Percentiles rank a stretch among this genome's conserved stretches.
Conservation (phyloP, 2,888 invertebrate species). For the Megalurothrips usitatus region DNA sequence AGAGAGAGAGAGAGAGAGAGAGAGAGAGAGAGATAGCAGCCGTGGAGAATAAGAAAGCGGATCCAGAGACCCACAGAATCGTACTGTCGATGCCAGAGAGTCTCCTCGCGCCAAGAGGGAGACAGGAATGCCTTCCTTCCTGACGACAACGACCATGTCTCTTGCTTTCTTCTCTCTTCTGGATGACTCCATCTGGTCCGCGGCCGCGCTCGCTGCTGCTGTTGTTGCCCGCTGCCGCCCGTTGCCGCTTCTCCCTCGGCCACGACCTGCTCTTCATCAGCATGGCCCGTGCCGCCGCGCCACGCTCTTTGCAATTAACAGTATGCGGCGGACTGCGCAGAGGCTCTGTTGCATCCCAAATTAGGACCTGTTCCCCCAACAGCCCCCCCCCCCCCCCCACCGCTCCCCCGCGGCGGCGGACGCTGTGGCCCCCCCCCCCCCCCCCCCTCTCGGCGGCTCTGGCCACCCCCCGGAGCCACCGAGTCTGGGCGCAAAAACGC, state of each 20-base stretch:
- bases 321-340: not conserved
- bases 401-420: not conserved
- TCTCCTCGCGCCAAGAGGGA: too few relatives aligned
- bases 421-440: not conserved
- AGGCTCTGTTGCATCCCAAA: conserved; percentile 22
- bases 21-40: too few relatives aligned
- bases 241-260: not conserved
- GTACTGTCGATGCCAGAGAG: too few relatives aligned
- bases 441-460: not conserved
- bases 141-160: not conserved
- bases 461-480: not conserved
- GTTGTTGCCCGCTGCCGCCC: not conserved
- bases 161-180: not conserved
- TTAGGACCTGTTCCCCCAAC: conserved; percentile 18
- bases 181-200: not conserved
- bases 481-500: too few relatives aligned
- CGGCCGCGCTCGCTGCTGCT: too few relatives aligned
- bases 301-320: conserved; percentile 1
- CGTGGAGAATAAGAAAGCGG: too few relatives aligned
- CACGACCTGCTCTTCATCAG: not conserved
- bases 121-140: not conserved
- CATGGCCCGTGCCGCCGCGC: not conserved
- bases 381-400: not conserved
- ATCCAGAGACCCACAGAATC: too few relatives aligned
- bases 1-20: too few relatives aligned